These are phyloP conservation scores for Mus minutoides DNA, from an alignment of 2,797 vertebrate species.

Conservation along the genomic window DNA sequence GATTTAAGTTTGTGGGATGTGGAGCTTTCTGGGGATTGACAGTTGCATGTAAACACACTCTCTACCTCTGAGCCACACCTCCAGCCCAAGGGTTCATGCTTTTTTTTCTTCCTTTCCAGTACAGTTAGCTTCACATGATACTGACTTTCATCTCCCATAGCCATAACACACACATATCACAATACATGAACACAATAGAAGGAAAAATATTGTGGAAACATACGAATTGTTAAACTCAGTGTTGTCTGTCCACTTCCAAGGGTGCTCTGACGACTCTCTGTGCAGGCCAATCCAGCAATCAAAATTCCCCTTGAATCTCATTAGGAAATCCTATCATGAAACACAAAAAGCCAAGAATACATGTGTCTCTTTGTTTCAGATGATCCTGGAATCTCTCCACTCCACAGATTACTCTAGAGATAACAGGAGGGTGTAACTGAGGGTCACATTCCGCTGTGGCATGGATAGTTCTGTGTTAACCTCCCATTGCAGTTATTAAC, in stretches of 20 bases:
- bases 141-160: neutral
- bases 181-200: neutral
- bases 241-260: constrained; percentile 62
- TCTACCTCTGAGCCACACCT: neutral
- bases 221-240: neutral
- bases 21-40: neutral
- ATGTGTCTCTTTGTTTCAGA: neutral
- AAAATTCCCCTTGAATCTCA: neutral
- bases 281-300: constrained; percentile 44
- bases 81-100: neutral
- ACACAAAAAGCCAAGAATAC: neutral
- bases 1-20: neutral
- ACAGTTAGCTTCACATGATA: too few relatives aligned
- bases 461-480: neutral
- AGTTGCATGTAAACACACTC: neutral
- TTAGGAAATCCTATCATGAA: constrained; percentile 53
- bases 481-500: neutral
- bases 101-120: neutral
- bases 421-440: neutral
- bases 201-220: neutral
- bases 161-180: neutral
- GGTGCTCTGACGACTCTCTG: neutral
- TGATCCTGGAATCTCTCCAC: neutral
- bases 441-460: neutral
- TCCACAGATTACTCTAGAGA: neutral